Percentiles rank a stretch among this genome's conserved stretches.
Conservation (phyloP, 2,888 invertebrate genomes). For the Chrysodeixis includens region DNA sequence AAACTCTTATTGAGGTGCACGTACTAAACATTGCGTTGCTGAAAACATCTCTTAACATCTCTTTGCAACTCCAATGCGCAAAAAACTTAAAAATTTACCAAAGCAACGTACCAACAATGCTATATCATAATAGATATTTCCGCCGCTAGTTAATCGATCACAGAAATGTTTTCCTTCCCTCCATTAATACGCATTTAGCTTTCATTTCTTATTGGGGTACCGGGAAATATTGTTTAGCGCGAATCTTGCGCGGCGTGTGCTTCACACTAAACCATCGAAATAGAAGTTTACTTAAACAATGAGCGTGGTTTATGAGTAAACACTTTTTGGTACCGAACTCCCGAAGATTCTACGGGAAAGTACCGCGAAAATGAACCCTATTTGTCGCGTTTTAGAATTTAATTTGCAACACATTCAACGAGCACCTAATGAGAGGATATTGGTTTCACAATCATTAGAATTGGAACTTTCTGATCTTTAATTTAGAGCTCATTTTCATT, state of each 20-base stretch:
- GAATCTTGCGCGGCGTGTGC: slow-evolving; percentile 70
- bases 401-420: slow-evolving; percentile 46
- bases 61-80: too few species aligned
- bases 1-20: too few species aligned
- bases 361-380: slow-evolving; percentile 66
- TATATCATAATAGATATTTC: slow-evolving; percentile 15
- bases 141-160: slow-evolving; percentile 5
- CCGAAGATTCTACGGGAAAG: slow-evolving; percentile 67
- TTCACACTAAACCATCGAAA: slow-evolving; percentile 85
- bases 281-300: slow-evolving; percentile 87
- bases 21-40: too few species aligned
- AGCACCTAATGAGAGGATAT: slow-evolving; percentile 52
- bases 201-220: slow-evolving; percentile 72
- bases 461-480: slow-evolving; percentile 41
- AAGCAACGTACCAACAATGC: slow-evolving; percentile 6
- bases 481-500: slow-evolving; percentile 61
- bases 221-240: slow-evolving; percentile 78
- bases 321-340: slow-evolving; percentile 76
- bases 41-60: too few species aligned
- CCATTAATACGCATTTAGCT: slow-evolving; percentile 71
- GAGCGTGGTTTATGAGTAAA: slow-evolving; percentile 87
- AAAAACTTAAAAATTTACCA: too few species aligned
- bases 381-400: slow-evolving; percentile 53
- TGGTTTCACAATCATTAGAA: slow-evolving; percentile 58
- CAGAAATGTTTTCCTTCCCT: slow-evolving; percentile 20